A percentile compares a stretch with the other conserved stretches of the same genome.
Conservation (phyloP, 2,888 invertebrate genomes). For the Epinotia ramella region DNA sequence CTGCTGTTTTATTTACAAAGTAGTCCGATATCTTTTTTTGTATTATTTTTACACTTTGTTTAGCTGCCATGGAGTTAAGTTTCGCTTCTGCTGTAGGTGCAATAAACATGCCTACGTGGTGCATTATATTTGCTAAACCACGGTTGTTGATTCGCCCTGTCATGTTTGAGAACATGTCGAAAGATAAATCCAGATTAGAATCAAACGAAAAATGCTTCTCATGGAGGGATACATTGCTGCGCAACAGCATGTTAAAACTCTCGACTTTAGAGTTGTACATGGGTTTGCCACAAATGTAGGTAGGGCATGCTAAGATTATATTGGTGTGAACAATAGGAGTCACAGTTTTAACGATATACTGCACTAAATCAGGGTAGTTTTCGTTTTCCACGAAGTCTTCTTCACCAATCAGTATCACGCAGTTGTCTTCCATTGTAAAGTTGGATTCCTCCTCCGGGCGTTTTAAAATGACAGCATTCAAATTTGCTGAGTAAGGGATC, state of each 20-base stretch:
- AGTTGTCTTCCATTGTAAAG: neutral
- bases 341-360: neutral
- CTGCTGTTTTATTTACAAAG: too few species aligned
- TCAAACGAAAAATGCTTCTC: neutral
- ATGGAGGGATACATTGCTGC: neutral
- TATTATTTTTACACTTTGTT: too few species aligned
- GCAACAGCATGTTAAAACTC: neutral
- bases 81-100: neutral
- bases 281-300: neutral
- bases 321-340: neutral
- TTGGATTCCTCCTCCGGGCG: neutral
- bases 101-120: neutral
- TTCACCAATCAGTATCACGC: conserved; percentile 9
- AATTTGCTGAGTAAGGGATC: neutral
- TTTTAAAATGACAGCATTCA: conserved; percentile 1
- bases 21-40: too few species aligned
- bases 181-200: neutral
- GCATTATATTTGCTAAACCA: neutral
- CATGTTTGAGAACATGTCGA: neutral
- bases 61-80: too few species aligned
- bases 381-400: neutral
- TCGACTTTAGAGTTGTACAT: neutral
- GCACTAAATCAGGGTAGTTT: neutral
- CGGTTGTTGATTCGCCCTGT: neutral
- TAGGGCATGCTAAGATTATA: neutral